A percentile compares a stretch with the other conserved stretches of the same genome.
Evolutionary conservation across 2,797 vertebrate species (phyloP).

Genomic region (Carduelis carduelis): DNA sequence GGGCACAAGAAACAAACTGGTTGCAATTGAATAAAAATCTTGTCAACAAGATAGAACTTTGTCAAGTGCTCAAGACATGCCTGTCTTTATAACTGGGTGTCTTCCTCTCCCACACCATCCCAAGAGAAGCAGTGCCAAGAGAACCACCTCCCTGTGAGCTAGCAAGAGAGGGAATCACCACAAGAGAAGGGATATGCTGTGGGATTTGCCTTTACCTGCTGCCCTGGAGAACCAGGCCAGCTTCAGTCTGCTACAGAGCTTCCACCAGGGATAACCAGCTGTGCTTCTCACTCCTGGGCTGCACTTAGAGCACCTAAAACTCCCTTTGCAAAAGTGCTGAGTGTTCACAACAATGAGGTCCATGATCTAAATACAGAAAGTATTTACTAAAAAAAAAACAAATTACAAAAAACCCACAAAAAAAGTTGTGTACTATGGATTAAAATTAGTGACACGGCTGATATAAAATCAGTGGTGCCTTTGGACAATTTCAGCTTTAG

Average conservation of each 20-base stretch:
- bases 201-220: not conserved
- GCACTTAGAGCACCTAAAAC: not conserved
- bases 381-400: not conserved
- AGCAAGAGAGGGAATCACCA: not conserved
- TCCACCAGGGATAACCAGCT: not conserved
- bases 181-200: not conserved
- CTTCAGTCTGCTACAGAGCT: not conserved
- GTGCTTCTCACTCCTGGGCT: not conserved
- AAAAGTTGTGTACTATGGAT: not conserved
- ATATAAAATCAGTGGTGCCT: not conserved
- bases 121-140: not conserved
- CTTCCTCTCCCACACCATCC: not conserved
- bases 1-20: not conserved
- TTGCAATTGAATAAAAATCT: not conserved
- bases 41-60: not conserved
- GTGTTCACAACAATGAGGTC: not conserved
- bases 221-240: not conserved
- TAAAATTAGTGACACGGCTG: not conserved
- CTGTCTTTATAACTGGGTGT: accelerated
- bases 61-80: not conserved
- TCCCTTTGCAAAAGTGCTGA: not conserved
- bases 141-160: not conserved
- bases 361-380: not conserved
- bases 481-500: not conserved
- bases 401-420: no score